Base-by-base conservation (phyloP, 2,797 vertebrate genomes). In the Sebastes nivosus region DNA sequence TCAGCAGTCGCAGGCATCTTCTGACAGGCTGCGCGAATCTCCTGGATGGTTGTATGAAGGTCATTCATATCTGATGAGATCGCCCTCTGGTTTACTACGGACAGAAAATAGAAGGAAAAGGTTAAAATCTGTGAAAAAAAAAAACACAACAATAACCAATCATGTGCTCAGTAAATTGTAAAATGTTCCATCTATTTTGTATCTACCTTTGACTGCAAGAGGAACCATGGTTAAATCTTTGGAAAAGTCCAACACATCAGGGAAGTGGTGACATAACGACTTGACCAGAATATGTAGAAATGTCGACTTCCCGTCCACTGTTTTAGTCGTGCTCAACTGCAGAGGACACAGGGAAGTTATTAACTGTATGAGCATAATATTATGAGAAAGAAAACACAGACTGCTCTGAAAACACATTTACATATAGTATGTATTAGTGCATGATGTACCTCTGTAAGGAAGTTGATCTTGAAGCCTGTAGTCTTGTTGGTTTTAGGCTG, bases 271-370 rank as follows among this genome's bases (percentile, higher is more conserved):
- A 93, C 97, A 97, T 65, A 99, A 94, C 0, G 99, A 99, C 95
- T 98, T 99, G 95, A 98, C 97, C 84, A 99, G 96, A 83, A 99
- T 99, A 83, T 99, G 98, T 78, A 99, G 96, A 92, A 99, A 99
- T 2, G 99, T 99, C 3, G 97, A 99, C 88, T 99, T 99, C 72
- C 99, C 98, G 25, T 99, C 99, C 2, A 99, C 98, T 0, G 99
- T 99, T 95, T 99, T 99, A 57, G 99, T 99, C 2, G 98, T 97
- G 92, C 97, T 98, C 75, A 99, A 94, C 99, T 99, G 87, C n/a
- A 84, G 91, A 55, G 8, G n/a, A 80, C 20, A 85, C 4, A 59
- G 2, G 3, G 8, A 12, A 64, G 29, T 72, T 22, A 66, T 63
- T 80, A 9, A 61, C 67, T 69, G 1, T 12, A 30, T 10, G 14